Base-by-base conservation (phyloP, 2,888 invertebrate genomes). In the Galeruca laticollis region DNA sequence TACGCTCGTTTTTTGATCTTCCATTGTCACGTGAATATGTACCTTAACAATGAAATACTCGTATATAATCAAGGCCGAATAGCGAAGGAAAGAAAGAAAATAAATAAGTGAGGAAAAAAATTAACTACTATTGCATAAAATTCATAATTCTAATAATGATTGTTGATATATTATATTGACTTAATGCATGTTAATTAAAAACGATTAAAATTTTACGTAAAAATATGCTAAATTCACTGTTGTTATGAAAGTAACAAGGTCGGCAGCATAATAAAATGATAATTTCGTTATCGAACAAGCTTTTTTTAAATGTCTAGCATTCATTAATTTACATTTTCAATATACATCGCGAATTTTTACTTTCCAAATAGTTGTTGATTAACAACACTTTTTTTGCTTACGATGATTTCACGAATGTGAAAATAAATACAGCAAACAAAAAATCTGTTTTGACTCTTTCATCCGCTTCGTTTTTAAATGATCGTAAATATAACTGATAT, bases 401-500 rank as follows among this genome's bases (percentile, higher is more conserved):
- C 3, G 6, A 26, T 26, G 1, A 26, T 26, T 26, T 26, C 26
- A 26, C 26, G 5, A 4, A 26, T 37, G 37, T 37, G 37, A 37
- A 33, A 37, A 37, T 37, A 37, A 37, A 11, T 13, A 6, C 8
- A 11, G 5, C 37, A 37, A 13, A 37, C 8, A 11, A 37, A 37
- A 13, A 5, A 37, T 13, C 33, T 9, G 33, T 33, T 33, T 33
- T 4, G 9, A 6, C 9, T 33, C 33, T 33, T 33, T 33, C 9
- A 9, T 9, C 33, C 4, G 9, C 5, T 33, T 33, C 33, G 5
- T 13, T 43, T 43, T 43, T 43, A 43, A 6, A n/a, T 43, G 43
- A n/a, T 47, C 47, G 18, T 61, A 61, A 49, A 51, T 20, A 51
- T 5, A 35, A 49, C 47, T 49, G 60, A 33, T 49, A 60, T 61